A percentile compares a stretch with the other conserved stretches of the same genome.
Evolutionary conservation across 2,113 vertebrate species (phyloP).

Genomic region (Apteryx mantelli): DNA sequence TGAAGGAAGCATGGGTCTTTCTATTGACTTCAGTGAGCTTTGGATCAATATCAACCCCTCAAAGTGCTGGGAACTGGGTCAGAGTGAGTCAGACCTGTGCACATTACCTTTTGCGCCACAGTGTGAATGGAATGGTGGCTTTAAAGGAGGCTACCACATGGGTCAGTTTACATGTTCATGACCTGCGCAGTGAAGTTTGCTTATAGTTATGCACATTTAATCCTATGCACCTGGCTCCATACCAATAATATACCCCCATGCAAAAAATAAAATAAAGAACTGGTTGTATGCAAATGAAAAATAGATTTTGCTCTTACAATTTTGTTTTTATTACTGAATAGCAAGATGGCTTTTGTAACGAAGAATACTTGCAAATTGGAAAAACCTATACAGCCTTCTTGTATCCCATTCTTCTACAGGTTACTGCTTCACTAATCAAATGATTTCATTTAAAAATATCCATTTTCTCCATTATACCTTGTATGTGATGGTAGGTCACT

Average conservation of each 20-base stretch:
- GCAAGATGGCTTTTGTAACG: neutral
- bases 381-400: neutral
- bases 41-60: neutral
- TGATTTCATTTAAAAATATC: constrained; percentile 24
- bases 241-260: neutral
- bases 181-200: neutral
- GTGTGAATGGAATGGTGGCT: neutral
- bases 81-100: neutral
- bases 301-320: neutral
- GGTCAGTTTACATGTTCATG: neutral
- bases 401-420: neutral
- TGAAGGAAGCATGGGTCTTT: neutral
- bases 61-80: neutral
- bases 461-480: neutral
- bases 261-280: neutral
- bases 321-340: neutral
- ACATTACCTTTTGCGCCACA: neutral
- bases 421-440: constrained; percentile 40
- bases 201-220: neutral
- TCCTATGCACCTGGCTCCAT: neutral
- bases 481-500: neutral
- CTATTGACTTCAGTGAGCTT: neutral
- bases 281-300: neutral
- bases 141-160: neutral
- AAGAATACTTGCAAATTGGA: neutral